phyloP scores from a whole-genome alignment of 2,113 vertebrate genomes.

The Osmerus mordax region DNA sequence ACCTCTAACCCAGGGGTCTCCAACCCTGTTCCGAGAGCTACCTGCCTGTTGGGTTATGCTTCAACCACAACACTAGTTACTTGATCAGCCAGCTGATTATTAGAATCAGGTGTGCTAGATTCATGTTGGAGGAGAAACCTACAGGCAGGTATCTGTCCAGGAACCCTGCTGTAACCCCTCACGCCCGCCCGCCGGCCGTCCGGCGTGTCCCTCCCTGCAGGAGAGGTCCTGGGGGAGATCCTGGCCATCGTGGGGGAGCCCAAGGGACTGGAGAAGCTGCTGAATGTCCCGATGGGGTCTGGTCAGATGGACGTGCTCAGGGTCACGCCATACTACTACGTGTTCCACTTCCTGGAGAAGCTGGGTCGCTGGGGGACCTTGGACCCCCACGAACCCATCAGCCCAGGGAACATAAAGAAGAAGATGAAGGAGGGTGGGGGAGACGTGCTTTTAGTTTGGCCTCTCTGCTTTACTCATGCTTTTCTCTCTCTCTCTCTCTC shows the following conservation, averaged over 20 bases:
- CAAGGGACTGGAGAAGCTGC: slow-evolving; percentile 67
- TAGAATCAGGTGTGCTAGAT: too few species aligned
- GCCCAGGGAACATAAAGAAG: slow-evolving; percentile 60
- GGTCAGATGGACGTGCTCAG: slow-evolving; percentile 77
- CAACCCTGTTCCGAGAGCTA: too few species aligned
- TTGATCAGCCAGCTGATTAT: too few species aligned
- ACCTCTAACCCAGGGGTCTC: too few species aligned
- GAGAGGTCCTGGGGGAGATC: slow-evolving; percentile 78
- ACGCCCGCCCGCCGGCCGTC: too few species aligned
- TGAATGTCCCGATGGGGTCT: slow-evolving; percentile 76
- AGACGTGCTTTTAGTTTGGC: not conserved
- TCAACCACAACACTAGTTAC: too few species aligned
- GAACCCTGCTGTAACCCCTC: not conserved
- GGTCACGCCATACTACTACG: slow-evolving; percentile 73
- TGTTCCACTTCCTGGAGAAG: slow-evolving; percentile 81
- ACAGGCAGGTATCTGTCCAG: not conserved
- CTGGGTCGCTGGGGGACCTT: slow-evolving; percentile 74
- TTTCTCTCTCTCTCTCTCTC: not conserved
- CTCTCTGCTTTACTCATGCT: not conserved
- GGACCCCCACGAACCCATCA: slow-evolving; percentile 41
- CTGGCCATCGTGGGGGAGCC: slow-evolving; percentile 67
- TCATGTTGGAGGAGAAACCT: not conserved
- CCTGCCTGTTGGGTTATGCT: too few species aligned
- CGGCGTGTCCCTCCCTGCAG: slow-evolving; percentile 56
- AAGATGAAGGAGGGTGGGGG: slow-evolving; percentile 81